A percentile compares a stretch with the other conserved stretches of the same genome.
Conservation (phyloP, 2,888 invertebrate genomes). For the Tachina lurida region DNA sequence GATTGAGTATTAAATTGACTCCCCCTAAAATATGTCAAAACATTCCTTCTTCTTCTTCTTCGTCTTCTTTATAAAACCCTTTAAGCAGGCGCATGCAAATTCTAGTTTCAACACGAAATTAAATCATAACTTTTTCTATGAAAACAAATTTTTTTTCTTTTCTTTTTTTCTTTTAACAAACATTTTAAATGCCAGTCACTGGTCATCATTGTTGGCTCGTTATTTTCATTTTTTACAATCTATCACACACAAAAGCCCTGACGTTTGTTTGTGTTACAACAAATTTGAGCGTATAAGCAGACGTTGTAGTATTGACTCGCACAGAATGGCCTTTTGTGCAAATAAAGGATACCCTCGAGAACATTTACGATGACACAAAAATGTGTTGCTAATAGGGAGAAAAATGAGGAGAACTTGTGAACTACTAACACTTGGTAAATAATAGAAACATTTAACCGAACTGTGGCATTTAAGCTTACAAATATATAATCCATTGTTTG, state of each 20-base stretch:
- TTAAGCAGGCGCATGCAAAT: neutral
- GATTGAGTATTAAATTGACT: neutral
- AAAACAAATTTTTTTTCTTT: neutral
- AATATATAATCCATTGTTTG: neutral
- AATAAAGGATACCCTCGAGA: constrained; percentile 45
- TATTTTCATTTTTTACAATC: constrained; percentile 1
- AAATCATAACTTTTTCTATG: neutral
- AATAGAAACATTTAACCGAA: neutral
- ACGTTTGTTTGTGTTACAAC: neutral
- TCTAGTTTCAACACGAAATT: neutral
- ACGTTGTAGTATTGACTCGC: neutral
- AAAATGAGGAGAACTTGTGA: constrained; percentile 27
- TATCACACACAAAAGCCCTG: neutral
- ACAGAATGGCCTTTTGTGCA: constrained; percentile 26
- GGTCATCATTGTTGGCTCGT: neutral
- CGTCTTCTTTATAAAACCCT: neutral
- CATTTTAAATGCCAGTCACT: neutral
- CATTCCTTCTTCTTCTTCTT: neutral
- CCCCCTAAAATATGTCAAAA: neutral
- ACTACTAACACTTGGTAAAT: constrained; percentile 32
- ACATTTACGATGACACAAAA: constrained; percentile 45
- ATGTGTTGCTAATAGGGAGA: neutral
- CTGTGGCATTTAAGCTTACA: neutral
- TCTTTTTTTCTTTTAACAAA: neutral
- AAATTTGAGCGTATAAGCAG: neutral